Evolutionary conservation across 2,113 vertebrate species (phyloP), one percentile per base, ranked within the genome.

Genomic region (Meles meles): DNA sequence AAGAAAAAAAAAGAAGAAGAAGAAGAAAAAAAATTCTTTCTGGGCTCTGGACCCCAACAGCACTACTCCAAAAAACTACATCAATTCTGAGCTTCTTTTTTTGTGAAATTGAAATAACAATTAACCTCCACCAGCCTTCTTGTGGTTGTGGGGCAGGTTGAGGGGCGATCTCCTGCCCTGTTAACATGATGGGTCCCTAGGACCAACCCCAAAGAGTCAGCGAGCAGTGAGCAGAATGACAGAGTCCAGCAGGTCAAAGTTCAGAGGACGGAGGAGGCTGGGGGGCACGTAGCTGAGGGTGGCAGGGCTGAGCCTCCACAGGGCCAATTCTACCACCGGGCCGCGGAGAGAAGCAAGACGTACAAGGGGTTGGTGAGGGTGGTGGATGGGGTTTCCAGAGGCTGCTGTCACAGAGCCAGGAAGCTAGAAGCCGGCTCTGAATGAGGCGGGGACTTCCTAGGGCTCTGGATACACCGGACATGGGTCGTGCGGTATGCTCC

Each of bases 101-200:
- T 96, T 96, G 55, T 94, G 57, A 94, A 96, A 72, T 15, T 84
- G 83, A 92, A 67, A 83, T 77, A 77, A 81, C 74, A 96, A 67
- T 93, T 94, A 88, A 69, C 31, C 63, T 89, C 81, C 88, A 49
- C 67, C 79, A 20, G 63, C 59, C 63, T 84, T 44, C 52, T 57
- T 37, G 44, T 49, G 91, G 77, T 52, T 59, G 57, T 52, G 44
- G 93, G 86, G 39, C 63, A 97, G 86, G 82, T 90, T 88, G 74
- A 25, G 97, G 71, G 69, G 69, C 72, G 94, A 84, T 88, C 86
- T 88, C 72, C 49, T 65, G 67, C 42, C 63, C 27, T 71, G 57
- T 63, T 87, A 34, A 86, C 25, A 31, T 72, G 88, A 92, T 49
- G 57, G 37, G 65, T 87, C 63, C 84, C 87, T 93, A 67, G 77